These are phyloP conservation scores for Penaeus japonicus DNA, from an alignment of 1,140 invertebrate species.

Conservation along the genomic window DNA sequence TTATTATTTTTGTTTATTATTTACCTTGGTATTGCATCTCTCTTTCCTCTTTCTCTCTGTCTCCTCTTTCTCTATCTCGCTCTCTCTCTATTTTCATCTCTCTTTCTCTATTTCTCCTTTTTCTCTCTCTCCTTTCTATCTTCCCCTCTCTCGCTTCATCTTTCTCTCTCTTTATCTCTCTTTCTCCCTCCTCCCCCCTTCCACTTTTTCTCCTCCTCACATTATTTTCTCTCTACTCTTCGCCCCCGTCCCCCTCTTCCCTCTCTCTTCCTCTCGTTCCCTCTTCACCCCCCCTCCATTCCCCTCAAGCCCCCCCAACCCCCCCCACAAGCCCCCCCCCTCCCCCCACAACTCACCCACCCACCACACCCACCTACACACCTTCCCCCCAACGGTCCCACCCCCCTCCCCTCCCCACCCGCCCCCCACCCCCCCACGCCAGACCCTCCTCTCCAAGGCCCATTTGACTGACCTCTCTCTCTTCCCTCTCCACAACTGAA, in stretches of 20 bases:
- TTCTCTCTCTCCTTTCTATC: background rate
- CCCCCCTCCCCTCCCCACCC: background rate
- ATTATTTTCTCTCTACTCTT: background rate
- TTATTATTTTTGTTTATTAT: background rate
- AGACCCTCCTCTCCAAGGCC: background rate
- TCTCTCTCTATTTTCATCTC: background rate
- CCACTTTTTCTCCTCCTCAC: background rate
- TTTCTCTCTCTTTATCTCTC: background rate
- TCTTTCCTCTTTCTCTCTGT: background rate
- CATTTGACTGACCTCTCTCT: background rate
- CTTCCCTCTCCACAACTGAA: constrained; percentile 42
- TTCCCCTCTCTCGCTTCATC: background rate
- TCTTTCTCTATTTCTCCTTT: background rate
- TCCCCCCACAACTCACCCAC: background rate
- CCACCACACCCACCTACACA: no score
- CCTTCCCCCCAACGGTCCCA: background rate
- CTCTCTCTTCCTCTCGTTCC: background rate
- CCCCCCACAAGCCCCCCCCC: background rate
- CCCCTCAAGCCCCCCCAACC: background rate
- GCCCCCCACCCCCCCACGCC: background rate
- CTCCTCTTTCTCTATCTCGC: background rate
- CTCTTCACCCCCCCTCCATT: background rate
- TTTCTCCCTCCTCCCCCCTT: background rate
- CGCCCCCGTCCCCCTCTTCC: background rate
- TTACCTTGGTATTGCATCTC: background rate